Percentiles rank a stretch among this genome's conserved stretches.
phyloP scores from a whole-genome alignment of 2,113 vertebrate genomes.

The Istiophorus platypterus region DNA sequence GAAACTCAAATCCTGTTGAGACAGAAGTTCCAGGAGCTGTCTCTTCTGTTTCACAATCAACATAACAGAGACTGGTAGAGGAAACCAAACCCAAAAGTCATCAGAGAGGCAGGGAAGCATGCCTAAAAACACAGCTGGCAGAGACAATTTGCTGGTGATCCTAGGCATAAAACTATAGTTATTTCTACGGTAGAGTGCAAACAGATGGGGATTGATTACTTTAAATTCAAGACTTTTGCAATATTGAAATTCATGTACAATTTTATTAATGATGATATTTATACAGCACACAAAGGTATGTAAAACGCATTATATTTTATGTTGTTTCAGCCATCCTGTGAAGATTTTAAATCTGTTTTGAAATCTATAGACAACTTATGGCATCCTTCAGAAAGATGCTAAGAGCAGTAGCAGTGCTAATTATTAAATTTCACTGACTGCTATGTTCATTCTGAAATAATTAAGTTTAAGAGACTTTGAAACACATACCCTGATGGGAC shows the following conservation, averaged over 20 bases:
- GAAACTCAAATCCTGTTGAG: constrained; percentile 21
- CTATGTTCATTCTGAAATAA: neutral
- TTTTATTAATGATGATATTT: neutral
- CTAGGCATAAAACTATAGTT: constrained; percentile 19
- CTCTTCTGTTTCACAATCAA: constrained; percentile 54
- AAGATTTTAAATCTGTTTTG: neutral
- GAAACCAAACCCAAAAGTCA: constrained; percentile 60
- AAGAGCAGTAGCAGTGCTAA: neutral
- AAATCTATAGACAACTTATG: neutral
- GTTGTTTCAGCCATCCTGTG: neutral
- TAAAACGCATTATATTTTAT: neutral
- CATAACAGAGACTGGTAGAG: constrained; percentile 38
- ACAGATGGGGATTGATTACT: constrained; percentile 45
- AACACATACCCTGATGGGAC: constrained; percentile 10
- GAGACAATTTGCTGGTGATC: constrained; percentile 16
- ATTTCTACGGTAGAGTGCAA: constrained; percentile 14
- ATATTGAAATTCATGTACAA: neutral
- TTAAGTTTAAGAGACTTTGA: constrained; percentile 7
- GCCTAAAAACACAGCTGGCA: constrained; percentile 56
- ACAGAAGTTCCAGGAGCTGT: constrained; percentile 25
- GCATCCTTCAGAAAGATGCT: neutral
- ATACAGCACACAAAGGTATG: neutral
- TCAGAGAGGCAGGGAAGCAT: constrained; percentile 27
- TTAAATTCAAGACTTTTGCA: constrained; percentile 6
- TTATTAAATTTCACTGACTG: constrained; percentile 13